These are phyloP conservation scores for Podocnemis expansa DNA, from an alignment of 2,113 vertebrate genomes.

Conservation along the genomic window DNA sequence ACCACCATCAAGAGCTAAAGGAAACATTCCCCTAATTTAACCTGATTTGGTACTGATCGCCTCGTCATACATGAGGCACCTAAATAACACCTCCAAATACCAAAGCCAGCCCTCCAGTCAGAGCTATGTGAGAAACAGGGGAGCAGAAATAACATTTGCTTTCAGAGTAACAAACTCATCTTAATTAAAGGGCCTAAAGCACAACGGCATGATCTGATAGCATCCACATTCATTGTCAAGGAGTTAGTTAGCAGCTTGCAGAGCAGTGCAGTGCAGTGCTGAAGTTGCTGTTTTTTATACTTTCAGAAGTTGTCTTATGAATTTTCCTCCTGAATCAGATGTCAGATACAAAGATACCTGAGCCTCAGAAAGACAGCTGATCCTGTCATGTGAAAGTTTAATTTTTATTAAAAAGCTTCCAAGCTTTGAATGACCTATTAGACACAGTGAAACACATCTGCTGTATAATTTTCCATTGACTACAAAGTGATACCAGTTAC, in stretches of 20 bases:
- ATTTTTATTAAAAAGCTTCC: neutral
- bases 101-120: neutral
- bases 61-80: neutral
- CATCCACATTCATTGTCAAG: neutral
- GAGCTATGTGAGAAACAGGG: neutral
- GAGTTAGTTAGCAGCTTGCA: neutral
- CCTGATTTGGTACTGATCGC: neutral
- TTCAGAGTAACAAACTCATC: neutral
- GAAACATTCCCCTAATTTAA: neutral
- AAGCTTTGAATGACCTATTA: neutral
- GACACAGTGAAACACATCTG: neutral
- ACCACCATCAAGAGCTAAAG: fast-evolving
- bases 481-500: neutral
- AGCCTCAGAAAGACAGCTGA: neutral
- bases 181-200: neutral
- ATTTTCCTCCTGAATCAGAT: neutral
- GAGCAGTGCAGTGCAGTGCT: neutral
- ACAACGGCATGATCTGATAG: neutral
- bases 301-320: neutral
- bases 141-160: neutral
- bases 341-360: neutral
- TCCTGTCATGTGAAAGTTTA: neutral
- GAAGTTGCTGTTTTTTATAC: neutral
- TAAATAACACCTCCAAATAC: neutral
- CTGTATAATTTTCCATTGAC: neutral